Evolutionary conservation across 2,888 invertebrate genomes (phyloP), one percentile per base, ranked within the genome.

Genomic region (Stratiomys singularior): DNA sequence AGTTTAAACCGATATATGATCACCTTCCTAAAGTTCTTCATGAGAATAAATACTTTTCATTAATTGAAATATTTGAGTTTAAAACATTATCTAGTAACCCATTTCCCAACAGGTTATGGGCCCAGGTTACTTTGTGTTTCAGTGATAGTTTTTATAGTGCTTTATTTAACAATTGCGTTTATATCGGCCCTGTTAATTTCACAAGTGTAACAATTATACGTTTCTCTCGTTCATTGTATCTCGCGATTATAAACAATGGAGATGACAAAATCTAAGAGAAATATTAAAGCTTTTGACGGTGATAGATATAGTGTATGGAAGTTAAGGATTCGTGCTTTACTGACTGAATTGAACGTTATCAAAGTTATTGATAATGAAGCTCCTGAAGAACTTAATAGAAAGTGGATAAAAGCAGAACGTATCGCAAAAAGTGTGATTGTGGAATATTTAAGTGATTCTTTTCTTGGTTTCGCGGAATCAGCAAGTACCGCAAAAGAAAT

Each of bases 261-360:
- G 15, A 44, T 15, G 27, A 18, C n/a, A 18, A 64, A 64, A 30
- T 15, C 30, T 3, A 30, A 28, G 18, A 67, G 27, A 15, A 44
- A 44, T 46, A 67, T 67, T 56, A 27, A n/a, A n/a, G 44, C 56
- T 28, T 79, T 78, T 63, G 69, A 79, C 21, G 76, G 78, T 1
- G 79, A 79, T 18, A 77, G 76, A 30, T 79, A 76, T 47, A 37
- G 67, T 44, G 74, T 78, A 37, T 79, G 79, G 79, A 79, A 79
- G 63, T 78, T 79, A 28, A 60, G 76, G 2, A 63, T 79, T 5
- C 52, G 47, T 46, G 30, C 56, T 7, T 52, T 79, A 25, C 13
- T 79, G 9, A 74, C 67, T 13, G 79, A 78, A 66, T 44, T 60
- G 15, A 23, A 79, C 37, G 56, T 78, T 3, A 30, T 76, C n/a